phyloP scores from a whole-genome alignment of 2,888 invertebrate genomes.

The Glomeris marginata region DNA sequence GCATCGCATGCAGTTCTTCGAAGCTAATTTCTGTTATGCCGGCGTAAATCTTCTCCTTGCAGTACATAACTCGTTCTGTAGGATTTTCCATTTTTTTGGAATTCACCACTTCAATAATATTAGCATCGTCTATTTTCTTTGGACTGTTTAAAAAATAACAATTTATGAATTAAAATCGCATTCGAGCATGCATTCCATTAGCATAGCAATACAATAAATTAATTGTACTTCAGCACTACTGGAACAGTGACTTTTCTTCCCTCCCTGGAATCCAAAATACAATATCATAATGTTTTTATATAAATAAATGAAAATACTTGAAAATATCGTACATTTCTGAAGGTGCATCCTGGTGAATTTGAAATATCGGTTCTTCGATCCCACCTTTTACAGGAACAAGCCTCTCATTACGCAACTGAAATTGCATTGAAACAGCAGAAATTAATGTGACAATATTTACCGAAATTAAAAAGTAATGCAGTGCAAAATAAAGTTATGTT shows the following conservation, averaged over 20 bases:
- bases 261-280: too few species aligned
- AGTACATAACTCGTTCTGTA: neutral
- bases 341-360: too few species aligned
- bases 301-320: too few species aligned
- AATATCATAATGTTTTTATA: too few species aligned
- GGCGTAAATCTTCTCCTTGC: neutral
- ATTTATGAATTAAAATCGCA: neutral
- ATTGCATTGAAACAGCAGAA: neutral
- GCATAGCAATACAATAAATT: neutral
- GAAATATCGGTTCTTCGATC: too few species aligned
- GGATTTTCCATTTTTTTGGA: neutral
- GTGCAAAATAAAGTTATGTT: neutral
- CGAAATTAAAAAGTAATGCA: neutral
- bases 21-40: conserved; percentile 4
- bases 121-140: neutral
- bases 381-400: too few species aligned
- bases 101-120: too few species aligned
- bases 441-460: neutral
- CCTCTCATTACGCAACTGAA: too few species aligned
- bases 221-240: too few species aligned
- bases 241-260: too few species aligned
- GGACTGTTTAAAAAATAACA: neutral
- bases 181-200: neutral
- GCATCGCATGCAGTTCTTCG: conserved; percentile 6
- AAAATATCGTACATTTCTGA: too few species aligned